A percentile compares a stretch with the other conserved stretches of the same genome.
phyloP scores from a whole-genome alignment of 2,113 vertebrate genomes.

The Phrynosoma platyrhinos region DNA sequence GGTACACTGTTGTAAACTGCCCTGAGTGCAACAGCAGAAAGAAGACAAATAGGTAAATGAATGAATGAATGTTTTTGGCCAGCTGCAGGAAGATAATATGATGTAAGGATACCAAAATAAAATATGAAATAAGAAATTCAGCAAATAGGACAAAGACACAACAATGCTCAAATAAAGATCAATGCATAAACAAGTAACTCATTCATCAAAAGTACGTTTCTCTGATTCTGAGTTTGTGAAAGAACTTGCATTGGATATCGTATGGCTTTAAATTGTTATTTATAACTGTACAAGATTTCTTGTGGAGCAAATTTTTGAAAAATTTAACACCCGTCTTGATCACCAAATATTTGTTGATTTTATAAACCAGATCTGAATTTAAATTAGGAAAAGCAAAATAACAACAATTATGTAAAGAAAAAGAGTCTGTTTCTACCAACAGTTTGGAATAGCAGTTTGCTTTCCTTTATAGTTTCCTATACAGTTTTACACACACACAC shows the following conservation, averaged over 20 bases:
- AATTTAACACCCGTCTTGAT: not conserved
- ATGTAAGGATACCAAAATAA: not conserved
- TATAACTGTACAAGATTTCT: not conserved
- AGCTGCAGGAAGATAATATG: not conserved
- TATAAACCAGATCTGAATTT: not conserved
- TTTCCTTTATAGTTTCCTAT: not conserved
- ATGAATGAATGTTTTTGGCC: not conserved
- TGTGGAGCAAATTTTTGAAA: not conserved
- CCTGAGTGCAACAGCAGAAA: not conserved
- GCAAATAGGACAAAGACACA: not conserved
- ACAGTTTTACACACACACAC: too few relatives aligned
- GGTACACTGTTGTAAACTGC: not conserved
- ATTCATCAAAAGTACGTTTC: not conserved
- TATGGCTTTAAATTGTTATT: not conserved
- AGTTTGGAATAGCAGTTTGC: not conserved
- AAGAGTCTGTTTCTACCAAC: not conserved
- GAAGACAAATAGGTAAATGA: not conserved
- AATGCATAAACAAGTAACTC: too few relatives aligned
- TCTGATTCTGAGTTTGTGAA: not conserved
- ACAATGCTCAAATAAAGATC: not conserved
- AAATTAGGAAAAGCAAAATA: not conserved
- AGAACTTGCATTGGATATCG: not conserved
- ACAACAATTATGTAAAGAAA: not conserved
- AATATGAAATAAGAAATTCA: not conserved
- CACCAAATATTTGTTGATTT: not conserved